These are phyloP conservation scores for Tenthredo livida DNA, from an alignment of 2,888 invertebrate genomes.

Conservation along the genomic window DNA sequence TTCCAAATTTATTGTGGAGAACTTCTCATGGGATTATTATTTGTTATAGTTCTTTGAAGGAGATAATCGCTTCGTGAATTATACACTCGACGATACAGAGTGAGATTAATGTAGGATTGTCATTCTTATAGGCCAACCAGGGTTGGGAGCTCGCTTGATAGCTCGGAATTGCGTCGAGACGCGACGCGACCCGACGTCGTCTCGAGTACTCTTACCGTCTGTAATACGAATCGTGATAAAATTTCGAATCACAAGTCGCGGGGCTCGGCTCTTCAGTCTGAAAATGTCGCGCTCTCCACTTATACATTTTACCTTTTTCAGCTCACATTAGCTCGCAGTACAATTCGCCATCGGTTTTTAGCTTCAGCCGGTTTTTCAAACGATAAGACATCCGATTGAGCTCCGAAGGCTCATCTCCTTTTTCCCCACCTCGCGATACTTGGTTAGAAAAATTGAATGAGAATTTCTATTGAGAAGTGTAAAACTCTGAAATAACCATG, in stretches of 20 bases:
- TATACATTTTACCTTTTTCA: not conserved
- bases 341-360: not conserved
- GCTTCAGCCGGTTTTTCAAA: not conserved
- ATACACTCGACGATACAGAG: not conserved
- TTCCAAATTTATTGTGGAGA: not conserved
- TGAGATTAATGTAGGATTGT: not conserved
- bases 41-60: not conserved
- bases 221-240: constrained; percentile 20
- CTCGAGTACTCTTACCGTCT: constrained; percentile 15
- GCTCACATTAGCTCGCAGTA: not conserved
- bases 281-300: not conserved
- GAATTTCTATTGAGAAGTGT: not conserved
- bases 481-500: not conserved
- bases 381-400: not conserved
- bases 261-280: not conserved
- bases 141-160: not conserved
- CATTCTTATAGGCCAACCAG: not conserved
- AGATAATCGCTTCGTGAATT: not conserved
- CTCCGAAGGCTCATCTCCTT: not conserved
- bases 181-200: not conserved
- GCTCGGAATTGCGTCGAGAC: constrained; percentile 13
- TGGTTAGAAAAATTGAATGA: not conserved
- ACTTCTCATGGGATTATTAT: too few relatives aligned
- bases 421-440: not conserved
- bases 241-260: constrained; percentile 2